Conservation (phyloP, 2,113 vertebrate genomes). For the Tragelaphus strepsiceros region DNA sequence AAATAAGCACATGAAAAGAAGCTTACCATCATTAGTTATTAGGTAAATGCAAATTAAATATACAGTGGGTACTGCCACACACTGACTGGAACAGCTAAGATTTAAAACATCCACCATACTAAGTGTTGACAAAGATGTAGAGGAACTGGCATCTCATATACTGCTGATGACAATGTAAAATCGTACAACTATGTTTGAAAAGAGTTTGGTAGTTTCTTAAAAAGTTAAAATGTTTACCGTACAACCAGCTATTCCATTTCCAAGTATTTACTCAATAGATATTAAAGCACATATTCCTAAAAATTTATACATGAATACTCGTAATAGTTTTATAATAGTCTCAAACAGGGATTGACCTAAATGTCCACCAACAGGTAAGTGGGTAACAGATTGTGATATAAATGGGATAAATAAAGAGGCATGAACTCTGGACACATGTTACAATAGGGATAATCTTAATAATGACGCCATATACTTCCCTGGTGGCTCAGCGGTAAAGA, state of each 20-base stretch:
- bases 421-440: neutral
- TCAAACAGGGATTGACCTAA: neutral
- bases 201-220: neutral
- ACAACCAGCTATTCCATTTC: neutral
- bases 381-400: neutral
- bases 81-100: neutral
- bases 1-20: neutral
- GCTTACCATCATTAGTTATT: neutral
- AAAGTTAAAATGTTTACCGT: neutral
- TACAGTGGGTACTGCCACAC: accelerated
- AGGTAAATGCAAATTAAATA: neutral
- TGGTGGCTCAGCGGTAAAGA: neutral
- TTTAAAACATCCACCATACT: neutral
- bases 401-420: neutral
- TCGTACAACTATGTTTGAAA: neutral
- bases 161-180: too few species aligned
- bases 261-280: neutral
- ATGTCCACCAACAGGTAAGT: neutral
- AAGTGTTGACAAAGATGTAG: neutral
- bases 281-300: neutral
- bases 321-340: neutral
- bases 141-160: too few species aligned
- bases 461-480: neutral
- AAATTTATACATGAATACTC: neutral
- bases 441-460: neutral